phyloP scores from a whole-genome alignment of 2,797 vertebrate genomes.

The Tapera naevia region DNA sequence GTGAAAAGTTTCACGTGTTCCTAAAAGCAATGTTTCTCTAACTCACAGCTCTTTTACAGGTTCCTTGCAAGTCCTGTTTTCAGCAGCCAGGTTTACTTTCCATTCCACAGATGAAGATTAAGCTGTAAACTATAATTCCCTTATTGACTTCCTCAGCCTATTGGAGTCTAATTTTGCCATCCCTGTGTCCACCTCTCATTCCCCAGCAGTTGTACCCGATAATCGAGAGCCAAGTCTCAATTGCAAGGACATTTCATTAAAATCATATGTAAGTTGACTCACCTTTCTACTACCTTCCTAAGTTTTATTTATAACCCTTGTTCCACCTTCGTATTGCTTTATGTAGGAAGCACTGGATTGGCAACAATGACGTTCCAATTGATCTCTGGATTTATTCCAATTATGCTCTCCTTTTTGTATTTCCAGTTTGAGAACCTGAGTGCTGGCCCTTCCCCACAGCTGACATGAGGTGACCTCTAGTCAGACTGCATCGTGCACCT shows the following conservation, averaged over 20 bases:
- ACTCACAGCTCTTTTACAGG: not conserved
- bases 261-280: not conserved
- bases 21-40: not conserved
- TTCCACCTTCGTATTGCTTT: not conserved
- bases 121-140: not conserved
- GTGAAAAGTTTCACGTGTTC: not conserved
- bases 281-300: not conserved
- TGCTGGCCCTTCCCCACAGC: not conserved
- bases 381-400: not conserved
- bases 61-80: not conserved
- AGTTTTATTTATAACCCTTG: not conserved
- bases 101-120: not conserved
- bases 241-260: not conserved
- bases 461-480: not conserved
- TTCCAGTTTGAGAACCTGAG: not conserved
- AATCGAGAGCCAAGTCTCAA: not conserved
- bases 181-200: not conserved
- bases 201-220: not conserved
- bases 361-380: not conserved
- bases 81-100: not conserved
- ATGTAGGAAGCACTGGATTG: not conserved
- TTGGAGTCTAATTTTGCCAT: not conserved
- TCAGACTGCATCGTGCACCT: not conserved
- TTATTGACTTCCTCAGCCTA: not conserved
- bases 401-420: not conserved